Evolutionary conservation across 2,113 vertebrate genomes (phyloP).

Genomic region (Chaetura pelagica): DNA sequence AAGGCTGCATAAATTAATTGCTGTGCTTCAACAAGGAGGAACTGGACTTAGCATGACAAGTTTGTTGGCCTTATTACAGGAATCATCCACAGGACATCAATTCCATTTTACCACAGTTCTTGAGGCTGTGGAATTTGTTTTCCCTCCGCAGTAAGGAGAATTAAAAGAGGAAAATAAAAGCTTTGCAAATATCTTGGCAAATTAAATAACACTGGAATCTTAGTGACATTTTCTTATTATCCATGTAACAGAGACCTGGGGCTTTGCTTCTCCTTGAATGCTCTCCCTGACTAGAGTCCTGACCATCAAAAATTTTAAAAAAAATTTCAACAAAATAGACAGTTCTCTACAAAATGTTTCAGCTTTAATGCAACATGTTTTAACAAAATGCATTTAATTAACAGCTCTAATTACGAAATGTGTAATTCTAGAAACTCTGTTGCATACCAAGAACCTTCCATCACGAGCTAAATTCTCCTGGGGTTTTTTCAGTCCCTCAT

Average conservation of each 20-base stretch:
- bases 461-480: background rate
- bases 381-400: slow-evolving; percentile 18
- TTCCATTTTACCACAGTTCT: background rate
- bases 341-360: background rate
- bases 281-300: background rate
- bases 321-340: background rate
- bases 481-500: background rate
- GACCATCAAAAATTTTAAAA: background rate
- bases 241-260: background rate
- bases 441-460: background rate
- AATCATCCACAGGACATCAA: background rate
- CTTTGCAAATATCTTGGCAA: background rate
- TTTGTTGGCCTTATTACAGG: background rate
- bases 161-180: background rate
- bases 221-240: background rate
- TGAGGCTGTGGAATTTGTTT: background rate
- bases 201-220: background rate
- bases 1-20: slow-evolving; percentile 12
- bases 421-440: background rate
- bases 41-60: background rate
- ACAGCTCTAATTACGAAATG: background rate
- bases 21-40: background rate
- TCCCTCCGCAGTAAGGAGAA: background rate
- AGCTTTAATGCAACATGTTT: slow-evolving; percentile 6
- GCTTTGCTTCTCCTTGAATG: background rate